Evolutionary conservation across 2,113 vertebrate species (phyloP), one percentile per base, ranked within the genome.

Genomic region (Pluvianellus socialis): DNA sequence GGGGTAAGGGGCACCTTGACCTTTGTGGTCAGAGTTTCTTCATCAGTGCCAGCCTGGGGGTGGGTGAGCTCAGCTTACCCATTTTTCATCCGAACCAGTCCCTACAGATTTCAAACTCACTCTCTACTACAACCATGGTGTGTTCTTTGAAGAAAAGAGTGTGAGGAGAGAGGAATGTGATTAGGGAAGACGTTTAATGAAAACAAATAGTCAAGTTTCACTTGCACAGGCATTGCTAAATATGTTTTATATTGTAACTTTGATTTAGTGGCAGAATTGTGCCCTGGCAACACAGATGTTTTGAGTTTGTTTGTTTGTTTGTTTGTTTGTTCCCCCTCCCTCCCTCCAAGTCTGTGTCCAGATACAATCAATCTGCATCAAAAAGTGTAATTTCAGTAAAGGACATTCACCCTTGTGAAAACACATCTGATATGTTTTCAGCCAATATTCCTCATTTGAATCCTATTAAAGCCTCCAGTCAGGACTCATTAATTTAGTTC

Each of bases 11-110:
- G 5, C n/a, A 20, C 38, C 32, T 71, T 24, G 30, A 7, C 47
- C 21, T 53, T 52, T 61, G 66, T 14, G 19, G 33, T 18, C 3
- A 1, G 30, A 88, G n/a, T 3, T 26, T 17, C 55, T 76, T 75
- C 53, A 44, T 12, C 28, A 73, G 40, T 0, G 0, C 35, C 32
- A 52, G 33, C 4, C 11, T 84, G 33, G 16, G 9, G 6, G 12
- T 38, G 40, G 16, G 9, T 27, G 30, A 76, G 30, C 18, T 61
- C 52, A 40, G 17, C 2, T 53, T 35, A 24, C 10, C 2, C 4
- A 33, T 49, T 65, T 47, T 27, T 47, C n/a, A 40, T 22, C 42
- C 62, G 20, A 8, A 23, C 22, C 24, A 88, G 20, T n/a, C 20
- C 13, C 42, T 73, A 20, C 8, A 59, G 32, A 35, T 89, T 45